Evolutionary conservation across 2,113 vertebrate genomes (phyloP), one percentile per base, ranked within the genome.

Genomic region (Gila orcuttii): DNA sequence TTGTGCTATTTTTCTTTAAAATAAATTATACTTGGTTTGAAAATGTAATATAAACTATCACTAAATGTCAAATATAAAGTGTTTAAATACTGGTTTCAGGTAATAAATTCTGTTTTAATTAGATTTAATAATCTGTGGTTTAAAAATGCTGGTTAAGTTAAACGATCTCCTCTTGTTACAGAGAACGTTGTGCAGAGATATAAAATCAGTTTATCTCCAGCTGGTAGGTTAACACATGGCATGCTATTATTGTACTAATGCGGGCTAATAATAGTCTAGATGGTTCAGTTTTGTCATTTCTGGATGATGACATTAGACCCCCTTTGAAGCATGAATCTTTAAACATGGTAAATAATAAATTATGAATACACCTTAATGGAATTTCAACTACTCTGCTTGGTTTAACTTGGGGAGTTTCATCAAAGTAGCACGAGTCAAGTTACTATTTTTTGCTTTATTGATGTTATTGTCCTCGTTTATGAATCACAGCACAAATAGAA

Each of bases 181-280:
- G 33, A 62, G 55, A 60, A 15, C 19, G 13, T 57, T 33, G 7
- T 21, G 11, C 59, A 9, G 59, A 28, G 36, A n/a, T 50, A 28
- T 42, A 39, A 64, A 66, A 47, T 21, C 6, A 33, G 62, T 50
- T 50, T 33, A 68, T 66, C 17, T 28, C 79, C 79, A 69, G 60
- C 62, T 68, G 62, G 62, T 69, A 66, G 57, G 59, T 47, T 45
- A 47, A n/a, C 77, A 60, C 55, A 39, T 60, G 31, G 64, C 36
- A 69, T 52, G 25, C 42, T 82, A 33, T 68, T 52, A 66, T 81
- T 50, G 79, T 33, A 21, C 15, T 69, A 66, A 82, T 66, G 17
- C 60, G 10, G 42, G 45, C 79, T 82, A 82, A 69, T 68, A 68
- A 82, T 82, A 79, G 84, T 42, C 52, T 50, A 66, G 69, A 57